Conservation (phyloP, 2,797 vertebrate species). For the Enteromius treurensis region DNA sequence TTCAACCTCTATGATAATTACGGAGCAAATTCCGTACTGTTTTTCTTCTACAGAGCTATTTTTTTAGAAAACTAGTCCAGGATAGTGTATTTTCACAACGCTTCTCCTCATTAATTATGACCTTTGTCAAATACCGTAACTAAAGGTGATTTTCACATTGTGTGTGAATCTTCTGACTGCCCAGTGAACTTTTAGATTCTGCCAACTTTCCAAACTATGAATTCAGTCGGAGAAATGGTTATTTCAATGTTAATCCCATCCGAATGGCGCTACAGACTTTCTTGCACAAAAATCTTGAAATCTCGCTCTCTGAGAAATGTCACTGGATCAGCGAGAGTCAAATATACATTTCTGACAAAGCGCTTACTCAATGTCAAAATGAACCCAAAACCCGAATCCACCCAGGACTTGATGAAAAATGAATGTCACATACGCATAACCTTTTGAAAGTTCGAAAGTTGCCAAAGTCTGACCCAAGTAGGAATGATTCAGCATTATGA, state of each 20-base stretch:
- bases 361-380: neutral
- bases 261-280: neutral
- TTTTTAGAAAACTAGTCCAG: neutral
- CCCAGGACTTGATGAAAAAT: neutral
- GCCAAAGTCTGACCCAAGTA: constrained; percentile 8
- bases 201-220: constrained; percentile 11
- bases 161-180: neutral
- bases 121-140: neutral
- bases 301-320: neutral
- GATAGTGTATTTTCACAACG: neutral
- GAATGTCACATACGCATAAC: neutral
- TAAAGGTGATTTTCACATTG: neutral
- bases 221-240: neutral
- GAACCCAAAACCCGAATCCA: neutral
- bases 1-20: neutral
- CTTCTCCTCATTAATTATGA: neutral
- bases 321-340: constrained; percentile 16
- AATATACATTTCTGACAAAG: constrained; percentile 24
- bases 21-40: neutral
- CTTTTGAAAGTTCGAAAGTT: neutral
- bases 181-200: neutral
- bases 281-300: constrained; percentile 12
- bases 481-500: constrained; percentile 38
- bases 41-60: neutral
- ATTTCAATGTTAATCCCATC: neutral